These are phyloP conservation scores for Semnornis frantzii DNA, from an alignment of 2,113 vertebrate genomes.

Conservation along the genomic window DNA sequence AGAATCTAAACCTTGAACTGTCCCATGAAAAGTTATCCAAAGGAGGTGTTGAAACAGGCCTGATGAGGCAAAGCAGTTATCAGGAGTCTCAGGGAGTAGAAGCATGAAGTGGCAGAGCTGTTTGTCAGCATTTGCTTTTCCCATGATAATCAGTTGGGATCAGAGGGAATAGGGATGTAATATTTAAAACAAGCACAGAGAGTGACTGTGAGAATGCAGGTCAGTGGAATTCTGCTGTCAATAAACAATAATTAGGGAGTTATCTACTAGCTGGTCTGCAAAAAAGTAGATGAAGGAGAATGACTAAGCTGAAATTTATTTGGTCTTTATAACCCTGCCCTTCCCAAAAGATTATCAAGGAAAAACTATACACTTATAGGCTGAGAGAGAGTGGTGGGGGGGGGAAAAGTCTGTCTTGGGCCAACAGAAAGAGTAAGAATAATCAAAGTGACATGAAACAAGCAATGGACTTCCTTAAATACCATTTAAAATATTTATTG, in stretches of 20 bases:
- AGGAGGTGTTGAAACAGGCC: background rate
- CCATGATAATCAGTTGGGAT: constrained; percentile 2
- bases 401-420: background rate
- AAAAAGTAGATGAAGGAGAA: background rate
- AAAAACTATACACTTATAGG: background rate
- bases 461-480: background rate
- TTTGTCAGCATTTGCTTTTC: background rate
- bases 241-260: constrained; percentile 64
- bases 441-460: background rate
- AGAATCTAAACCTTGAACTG: background rate
- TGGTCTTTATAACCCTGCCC: background rate
- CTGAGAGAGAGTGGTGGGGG: background rate
- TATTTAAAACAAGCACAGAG: constrained; percentile 37
- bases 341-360: background rate
- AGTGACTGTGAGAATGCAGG: constrained; percentile 15
- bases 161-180: constrained; percentile 1
- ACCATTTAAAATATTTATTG: background rate
- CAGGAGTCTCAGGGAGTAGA: background rate
- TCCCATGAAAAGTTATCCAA: background rate
- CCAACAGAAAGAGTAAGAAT: background rate
- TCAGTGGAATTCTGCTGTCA: constrained; percentile 19
- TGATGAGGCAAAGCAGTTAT: constrained; percentile 3
- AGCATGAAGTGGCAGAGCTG: background rate
- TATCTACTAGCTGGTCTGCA: constrained; percentile 33
- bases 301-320: constrained; percentile 17